Conservation (phyloP, 2,888 invertebrate genomes). For the Scaptomyza parva region DNA sequence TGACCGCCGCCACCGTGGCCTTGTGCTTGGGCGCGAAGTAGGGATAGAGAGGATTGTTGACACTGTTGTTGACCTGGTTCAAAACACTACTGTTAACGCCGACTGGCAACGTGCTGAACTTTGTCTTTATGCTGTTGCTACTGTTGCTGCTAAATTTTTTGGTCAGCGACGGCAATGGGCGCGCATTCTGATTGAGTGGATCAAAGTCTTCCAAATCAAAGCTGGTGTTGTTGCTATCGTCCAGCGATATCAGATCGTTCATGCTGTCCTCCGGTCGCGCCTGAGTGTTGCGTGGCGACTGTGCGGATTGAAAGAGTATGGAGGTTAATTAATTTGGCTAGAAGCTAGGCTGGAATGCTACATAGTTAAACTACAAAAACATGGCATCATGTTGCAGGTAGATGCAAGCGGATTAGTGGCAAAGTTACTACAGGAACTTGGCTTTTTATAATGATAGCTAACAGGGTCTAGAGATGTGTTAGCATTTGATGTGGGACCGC, state of each 20-base stretch:
- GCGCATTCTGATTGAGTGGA: slow-evolving; percentile 86
- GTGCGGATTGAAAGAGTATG: slow-evolving; percentile 25
- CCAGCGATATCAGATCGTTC: slow-evolving; percentile 88
- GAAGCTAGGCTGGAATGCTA: background rate
- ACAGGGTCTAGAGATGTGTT: slow-evolving; percentile 50
- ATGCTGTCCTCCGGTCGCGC: slow-evolving; percentile 83
- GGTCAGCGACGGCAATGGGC: slow-evolving; percentile 82
- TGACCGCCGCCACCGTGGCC: slow-evolving; percentile 62
- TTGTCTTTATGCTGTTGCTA: slow-evolving; percentile 42
- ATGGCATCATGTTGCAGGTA: slow-evolving; percentile 28
- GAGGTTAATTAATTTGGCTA: slow-evolving; percentile 27
- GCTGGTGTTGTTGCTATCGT: slow-evolving; percentile 87
- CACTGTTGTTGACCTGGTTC: slow-evolving; percentile 64
- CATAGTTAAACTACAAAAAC: slow-evolving; percentile 34
- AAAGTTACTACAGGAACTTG: slow-evolving; percentile 26
- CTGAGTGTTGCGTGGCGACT: slow-evolving; percentile 71
- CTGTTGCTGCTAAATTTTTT: slow-evolving; percentile 41
- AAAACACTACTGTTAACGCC: slow-evolving; percentile 59
- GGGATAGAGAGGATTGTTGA: slow-evolving; percentile 86
- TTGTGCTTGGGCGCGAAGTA: slow-evolving; percentile 85
- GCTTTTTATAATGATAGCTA: slow-evolving; percentile 13
- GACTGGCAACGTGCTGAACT: slow-evolving; percentile 82
- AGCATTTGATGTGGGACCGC: slow-evolving; percentile 50
- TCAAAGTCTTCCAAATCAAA: slow-evolving; percentile 89
- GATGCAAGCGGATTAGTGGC: slow-evolving; percentile 32